phyloP scores from a whole-genome alignment of 1,140 invertebrate species.

The Temnothorax curvispinosus region DNA sequence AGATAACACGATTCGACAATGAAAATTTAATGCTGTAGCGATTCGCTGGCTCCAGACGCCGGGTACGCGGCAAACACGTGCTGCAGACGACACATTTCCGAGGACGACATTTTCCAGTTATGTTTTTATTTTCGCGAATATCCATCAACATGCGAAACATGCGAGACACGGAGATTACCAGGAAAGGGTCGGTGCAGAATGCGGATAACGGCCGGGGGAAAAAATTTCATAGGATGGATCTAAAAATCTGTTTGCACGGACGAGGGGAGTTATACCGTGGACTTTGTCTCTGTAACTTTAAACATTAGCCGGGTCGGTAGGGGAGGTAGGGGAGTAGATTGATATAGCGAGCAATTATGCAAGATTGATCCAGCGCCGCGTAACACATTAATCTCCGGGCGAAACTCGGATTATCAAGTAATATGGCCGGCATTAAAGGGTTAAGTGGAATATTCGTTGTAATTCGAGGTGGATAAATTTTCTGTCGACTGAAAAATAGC shows the following conservation, averaged over 20 bases:
- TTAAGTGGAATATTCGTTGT: conserved; percentile 53
- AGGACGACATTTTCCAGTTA: not conserved
- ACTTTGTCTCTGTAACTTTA: conserved; percentile 28
- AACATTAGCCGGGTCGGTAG: conserved; percentile 13
- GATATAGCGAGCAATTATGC: conserved; percentile 59
- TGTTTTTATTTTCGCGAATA: conserved; percentile 50
- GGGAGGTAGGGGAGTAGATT: conserved; percentile 17
- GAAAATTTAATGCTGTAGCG: conserved; percentile 45
- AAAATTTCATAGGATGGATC: not conserved
- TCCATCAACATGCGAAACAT: conserved; percentile 50
- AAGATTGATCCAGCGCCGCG: conserved; percentile 48
- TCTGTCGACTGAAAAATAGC: conserved; percentile 38
- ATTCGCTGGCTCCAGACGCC: not conserved
- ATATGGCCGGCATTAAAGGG: conserved; percentile 46
- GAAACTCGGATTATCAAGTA: conserved; percentile 59
- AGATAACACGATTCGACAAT: conserved; percentile 47
- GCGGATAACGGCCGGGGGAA: conserved; percentile 23
- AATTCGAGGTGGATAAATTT: conserved; percentile 38
- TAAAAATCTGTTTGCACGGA: conserved; percentile 31
- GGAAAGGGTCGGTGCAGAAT: not conserved
- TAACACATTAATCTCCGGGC: conserved; percentile 45
- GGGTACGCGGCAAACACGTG: not conserved
- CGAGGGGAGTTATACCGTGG: no score
- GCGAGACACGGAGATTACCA: conserved; percentile 46
- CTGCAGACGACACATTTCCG: conserved; percentile 41